Conservation (phyloP, 2,797 vertebrate genomes). For the Malacoraja senta region DNA sequence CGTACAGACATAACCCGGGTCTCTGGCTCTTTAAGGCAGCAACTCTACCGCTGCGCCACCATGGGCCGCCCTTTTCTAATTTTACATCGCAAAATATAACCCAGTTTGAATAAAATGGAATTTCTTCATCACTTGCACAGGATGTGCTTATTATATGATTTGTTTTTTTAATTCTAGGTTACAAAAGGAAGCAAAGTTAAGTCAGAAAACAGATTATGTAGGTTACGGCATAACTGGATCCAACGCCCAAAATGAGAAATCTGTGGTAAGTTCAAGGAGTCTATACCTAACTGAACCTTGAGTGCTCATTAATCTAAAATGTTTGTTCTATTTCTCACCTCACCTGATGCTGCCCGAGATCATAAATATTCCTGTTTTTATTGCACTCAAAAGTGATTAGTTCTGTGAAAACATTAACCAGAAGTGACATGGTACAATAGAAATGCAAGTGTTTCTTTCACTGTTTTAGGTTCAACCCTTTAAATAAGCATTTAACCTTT, state of each 20-base stretch:
- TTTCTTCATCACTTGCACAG: neutral
- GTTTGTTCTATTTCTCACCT: too few species aligned
- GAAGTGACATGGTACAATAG: neutral
- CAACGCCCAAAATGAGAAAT: slow-evolving; percentile 56
- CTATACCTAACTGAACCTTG: neutral
- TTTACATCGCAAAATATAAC: neutral
- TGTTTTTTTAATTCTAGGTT: slow-evolving; percentile 55
- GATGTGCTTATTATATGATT: neutral
- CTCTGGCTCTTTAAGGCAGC: too few species aligned
- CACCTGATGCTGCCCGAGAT: too few species aligned
- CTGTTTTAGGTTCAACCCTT: neutral
- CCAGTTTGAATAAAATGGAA: neutral
- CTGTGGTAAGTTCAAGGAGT: slow-evolving; percentile 57
- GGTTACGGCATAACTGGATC: slow-evolving; percentile 57
- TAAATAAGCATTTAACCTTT: neutral
- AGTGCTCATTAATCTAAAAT: neutral
- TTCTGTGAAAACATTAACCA: neutral
- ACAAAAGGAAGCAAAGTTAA: slow-evolving; percentile 65
- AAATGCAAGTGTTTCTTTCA: too few species aligned
- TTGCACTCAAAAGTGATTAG: neutral
- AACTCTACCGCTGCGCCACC: too few species aligned
- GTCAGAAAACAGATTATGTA: slow-evolving; percentile 74
- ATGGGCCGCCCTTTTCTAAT: neutral
- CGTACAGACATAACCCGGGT: too few species aligned
- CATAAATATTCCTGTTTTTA: too few species aligned